Evolutionary conservation across 2,797 vertebrate species (phyloP).

Genomic region (Emys orbicularis): DNA sequence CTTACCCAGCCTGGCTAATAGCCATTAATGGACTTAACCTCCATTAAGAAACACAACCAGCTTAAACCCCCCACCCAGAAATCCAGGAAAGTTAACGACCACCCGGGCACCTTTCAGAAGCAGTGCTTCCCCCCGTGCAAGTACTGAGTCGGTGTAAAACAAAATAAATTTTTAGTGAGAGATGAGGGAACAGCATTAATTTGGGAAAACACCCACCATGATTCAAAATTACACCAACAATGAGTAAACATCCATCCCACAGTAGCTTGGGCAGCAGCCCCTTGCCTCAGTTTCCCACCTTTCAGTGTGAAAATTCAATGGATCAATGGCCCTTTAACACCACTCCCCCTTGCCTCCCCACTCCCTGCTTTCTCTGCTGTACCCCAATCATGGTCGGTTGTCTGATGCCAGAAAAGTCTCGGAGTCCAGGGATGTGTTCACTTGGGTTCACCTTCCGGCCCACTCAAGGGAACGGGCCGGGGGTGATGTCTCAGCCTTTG

Average conservation of each 20-base stretch:
- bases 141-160: background rate
- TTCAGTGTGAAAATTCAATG: background rate
- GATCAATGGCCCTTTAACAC: background rate
- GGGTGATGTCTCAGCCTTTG: no score
- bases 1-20: no score
- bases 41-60: background rate
- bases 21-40: no score
- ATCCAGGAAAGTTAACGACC: background rate
- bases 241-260: background rate
- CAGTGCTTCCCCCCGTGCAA: background rate
- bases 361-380: background rate
- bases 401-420: background rate
- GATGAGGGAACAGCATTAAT: background rate
- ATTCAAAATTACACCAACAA: background rate
- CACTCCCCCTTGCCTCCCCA: no score
- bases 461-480: no score
- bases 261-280: background rate
- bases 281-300: no score
- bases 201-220: background rate
- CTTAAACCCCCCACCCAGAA: background rate
- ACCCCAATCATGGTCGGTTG: background rate
- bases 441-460: background rate
- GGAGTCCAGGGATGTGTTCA: background rate
- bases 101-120: no score
- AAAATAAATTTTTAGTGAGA: background rate